phyloP scores from a whole-genome alignment of 2,888 invertebrate genomes.

The Diarsia mendica region DNA sequence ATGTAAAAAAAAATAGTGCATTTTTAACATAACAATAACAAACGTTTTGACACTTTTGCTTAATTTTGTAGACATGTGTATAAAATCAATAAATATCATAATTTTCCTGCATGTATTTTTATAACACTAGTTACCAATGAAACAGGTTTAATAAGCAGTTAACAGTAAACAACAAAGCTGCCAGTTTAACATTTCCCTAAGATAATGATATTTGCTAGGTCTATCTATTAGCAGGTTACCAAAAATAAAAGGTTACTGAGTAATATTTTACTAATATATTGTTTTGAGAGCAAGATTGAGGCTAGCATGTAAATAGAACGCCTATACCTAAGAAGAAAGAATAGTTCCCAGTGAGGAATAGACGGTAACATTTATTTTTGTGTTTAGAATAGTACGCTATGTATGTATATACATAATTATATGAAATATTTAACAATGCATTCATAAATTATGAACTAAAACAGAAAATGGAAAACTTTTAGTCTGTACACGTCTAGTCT shows the following conservation, averaged over 20 bases:
- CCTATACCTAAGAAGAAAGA: no score
- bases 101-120: background rate
- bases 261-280: background rate
- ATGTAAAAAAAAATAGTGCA: background rate
- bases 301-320: background rate
- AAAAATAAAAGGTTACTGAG: background rate
- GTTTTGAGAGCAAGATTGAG: background rate
- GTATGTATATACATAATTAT: background rate
- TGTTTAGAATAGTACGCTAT: background rate
- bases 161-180: constrained; percentile 3
- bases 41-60: constrained; percentile 4
- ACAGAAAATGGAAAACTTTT: background rate
- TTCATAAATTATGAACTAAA: background rate
- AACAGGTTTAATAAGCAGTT: background rate
- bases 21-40: background rate
- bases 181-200: background rate
- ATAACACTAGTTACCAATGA: background rate
- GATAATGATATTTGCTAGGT: constrained; percentile 4
- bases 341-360: background rate
- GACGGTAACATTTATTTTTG: background rate
- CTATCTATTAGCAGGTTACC: constrained; percentile 8
- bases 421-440: background rate
- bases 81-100: background rate
- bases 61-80: background rate
- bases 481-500: background rate